phyloP scores from a whole-genome alignment of 2,797 vertebrate genomes.

The Anisognathus igniventris region DNA sequence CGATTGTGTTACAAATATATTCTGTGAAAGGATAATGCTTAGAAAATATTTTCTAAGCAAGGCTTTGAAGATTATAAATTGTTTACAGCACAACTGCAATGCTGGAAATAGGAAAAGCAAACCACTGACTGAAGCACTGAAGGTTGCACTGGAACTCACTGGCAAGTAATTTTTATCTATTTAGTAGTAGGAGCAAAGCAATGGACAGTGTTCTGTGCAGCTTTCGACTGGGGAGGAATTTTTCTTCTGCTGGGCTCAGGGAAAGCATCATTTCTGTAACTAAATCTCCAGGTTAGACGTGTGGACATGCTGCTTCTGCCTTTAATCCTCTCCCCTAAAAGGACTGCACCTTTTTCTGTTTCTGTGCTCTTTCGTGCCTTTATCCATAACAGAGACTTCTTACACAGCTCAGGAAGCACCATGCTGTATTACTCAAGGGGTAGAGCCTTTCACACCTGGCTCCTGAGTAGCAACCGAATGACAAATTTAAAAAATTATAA shows the following conservation, averaged over 20 bases:
- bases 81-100: not conserved
- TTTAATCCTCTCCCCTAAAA: not conserved
- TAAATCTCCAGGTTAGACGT: not conserved
- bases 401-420: not conserved
- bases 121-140: not conserved
- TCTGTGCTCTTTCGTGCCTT: not conserved
- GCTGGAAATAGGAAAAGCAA: not conserved
- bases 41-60: not conserved
- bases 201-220: not conserved
- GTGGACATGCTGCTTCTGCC: not conserved
- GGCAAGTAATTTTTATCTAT: not conserved
- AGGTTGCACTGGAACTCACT: not conserved
- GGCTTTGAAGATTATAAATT: not conserved
- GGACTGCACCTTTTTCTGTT: not conserved
- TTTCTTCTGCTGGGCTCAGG: not conserved
- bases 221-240: rapidly evolving
- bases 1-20: not conserved
- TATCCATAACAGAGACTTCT: not conserved
- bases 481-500: not conserved
- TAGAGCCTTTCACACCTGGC: not conserved
- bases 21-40: not conserved
- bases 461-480: not conserved
- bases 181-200: not conserved
- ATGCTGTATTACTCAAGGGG: not conserved
- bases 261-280: not conserved